These are phyloP conservation scores for Proisotoma minuta DNA, from an alignment of 2,888 invertebrate species.

Conservation along the genomic window DNA sequence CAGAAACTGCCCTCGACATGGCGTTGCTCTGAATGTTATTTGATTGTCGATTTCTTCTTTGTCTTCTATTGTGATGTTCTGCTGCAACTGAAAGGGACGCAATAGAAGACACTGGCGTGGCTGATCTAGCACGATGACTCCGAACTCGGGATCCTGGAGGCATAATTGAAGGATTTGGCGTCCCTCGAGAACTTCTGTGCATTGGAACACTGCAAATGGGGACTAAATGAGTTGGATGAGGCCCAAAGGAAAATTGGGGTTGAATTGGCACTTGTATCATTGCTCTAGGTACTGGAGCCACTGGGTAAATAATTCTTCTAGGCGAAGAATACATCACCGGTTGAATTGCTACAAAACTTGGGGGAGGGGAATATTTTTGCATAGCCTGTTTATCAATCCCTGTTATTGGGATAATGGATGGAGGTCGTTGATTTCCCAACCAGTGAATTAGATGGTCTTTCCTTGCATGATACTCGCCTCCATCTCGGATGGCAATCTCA, in stretches of 20 bases:
- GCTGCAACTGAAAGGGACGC: neutral
- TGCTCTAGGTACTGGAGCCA: neutral
- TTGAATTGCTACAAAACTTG: conserved; percentile 22
- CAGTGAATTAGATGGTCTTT: conserved; percentile 42
- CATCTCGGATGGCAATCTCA: conserved; percentile 33
- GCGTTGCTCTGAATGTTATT: neutral
- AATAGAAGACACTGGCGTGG: neutral
- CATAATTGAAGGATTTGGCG: conserved; percentile 1
- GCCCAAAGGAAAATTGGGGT: conserved; percentile 6
- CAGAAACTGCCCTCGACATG: no score
- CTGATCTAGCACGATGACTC: neutral
- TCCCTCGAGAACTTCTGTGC: neutral
- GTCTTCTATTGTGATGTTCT: neutral
- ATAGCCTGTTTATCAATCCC: neutral
- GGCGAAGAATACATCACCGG: neutral
- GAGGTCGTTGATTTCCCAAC: conserved; percentile 38
- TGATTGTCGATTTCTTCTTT: neutral
- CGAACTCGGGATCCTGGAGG: neutral
- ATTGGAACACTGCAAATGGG: conserved; percentile 2
- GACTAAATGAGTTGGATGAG: conserved; percentile 22
- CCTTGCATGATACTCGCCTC: conserved; percentile 40
- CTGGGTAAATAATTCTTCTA: neutral
- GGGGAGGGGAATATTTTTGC: conserved; percentile 15
- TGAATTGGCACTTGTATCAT: neutral
- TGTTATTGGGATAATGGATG: conserved; percentile 14